A percentile compares a stretch with the other conserved stretches of the same genome.
phyloP scores from a whole-genome alignment of 2,113 vertebrate species.

The Psammodynastes pulverulentus region DNA sequence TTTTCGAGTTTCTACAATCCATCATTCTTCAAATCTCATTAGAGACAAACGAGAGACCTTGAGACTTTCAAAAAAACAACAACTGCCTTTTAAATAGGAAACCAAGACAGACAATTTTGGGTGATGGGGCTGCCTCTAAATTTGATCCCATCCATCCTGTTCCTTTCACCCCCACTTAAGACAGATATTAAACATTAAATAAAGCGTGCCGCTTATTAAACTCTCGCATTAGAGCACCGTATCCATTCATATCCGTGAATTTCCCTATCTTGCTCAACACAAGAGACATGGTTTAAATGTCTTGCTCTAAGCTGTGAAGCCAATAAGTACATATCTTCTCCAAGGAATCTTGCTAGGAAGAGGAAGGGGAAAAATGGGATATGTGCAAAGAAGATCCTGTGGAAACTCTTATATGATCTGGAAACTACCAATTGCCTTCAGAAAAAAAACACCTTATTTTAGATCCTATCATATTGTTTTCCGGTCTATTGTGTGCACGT shows the following conservation, averaged over 20 bases:
- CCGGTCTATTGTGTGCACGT: not conserved
- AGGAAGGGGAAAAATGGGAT: not conserved
- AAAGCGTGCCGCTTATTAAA: not conserved
- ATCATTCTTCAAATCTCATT: not conserved
- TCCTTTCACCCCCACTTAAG: not conserved
- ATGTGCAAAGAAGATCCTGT: not conserved
- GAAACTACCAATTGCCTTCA: not conserved
- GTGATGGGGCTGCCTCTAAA: not conserved
- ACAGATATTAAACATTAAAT: not conserved
- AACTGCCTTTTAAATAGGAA: not conserved
- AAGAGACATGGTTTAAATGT: not conserved
- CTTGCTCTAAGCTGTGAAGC: not conserved
- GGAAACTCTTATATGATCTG: not conserved
- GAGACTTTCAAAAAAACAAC: not conserved
- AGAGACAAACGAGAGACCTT: not conserved
- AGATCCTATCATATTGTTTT: not conserved
- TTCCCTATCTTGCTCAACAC: not conserved
- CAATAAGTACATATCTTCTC: not conserved
- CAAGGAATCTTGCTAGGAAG: not conserved
- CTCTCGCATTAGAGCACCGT: not conserved
- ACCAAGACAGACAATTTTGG: not conserved
- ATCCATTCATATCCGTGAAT: not conserved
- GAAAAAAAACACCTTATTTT: not conserved
- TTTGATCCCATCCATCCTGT: not conserved
- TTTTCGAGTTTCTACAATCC: not conserved